phyloP scores from a whole-genome alignment of 1,140 invertebrate species.

The Pseudachorutes palmiensis region DNA sequence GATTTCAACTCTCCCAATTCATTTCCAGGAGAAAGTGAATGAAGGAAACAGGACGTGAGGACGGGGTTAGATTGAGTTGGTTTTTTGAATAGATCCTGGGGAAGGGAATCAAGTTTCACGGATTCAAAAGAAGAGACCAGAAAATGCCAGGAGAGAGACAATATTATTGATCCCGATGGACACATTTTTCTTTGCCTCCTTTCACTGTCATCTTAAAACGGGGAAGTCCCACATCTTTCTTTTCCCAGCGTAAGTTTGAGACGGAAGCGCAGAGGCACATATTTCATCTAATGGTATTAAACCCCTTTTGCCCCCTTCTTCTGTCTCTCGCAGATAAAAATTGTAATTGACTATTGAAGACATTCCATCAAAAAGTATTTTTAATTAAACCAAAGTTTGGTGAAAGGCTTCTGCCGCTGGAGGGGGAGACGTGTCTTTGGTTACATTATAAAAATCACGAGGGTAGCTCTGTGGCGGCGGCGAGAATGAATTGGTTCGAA shows the following conservation, averaged over 20 bases:
- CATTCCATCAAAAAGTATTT: background rate
- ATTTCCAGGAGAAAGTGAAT: too few relatives aligned
- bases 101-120: background rate
- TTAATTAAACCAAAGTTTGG: background rate
- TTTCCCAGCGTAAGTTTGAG: background rate
- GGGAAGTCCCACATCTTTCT: background rate
- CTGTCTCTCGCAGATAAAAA: background rate
- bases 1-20: too few relatives aligned
- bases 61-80: background rate
- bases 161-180: background rate
- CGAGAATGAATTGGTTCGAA: too few relatives aligned
- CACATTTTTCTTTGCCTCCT: background rate
- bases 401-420: background rate
- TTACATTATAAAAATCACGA: background rate
- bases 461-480: too few relatives aligned
- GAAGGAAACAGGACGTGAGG: too few relatives aligned
- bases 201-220: background rate
- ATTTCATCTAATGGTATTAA: background rate
- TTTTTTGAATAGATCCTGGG: background rate
- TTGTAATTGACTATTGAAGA: background rate
- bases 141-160: background rate
- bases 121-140: background rate
- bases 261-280: too few relatives aligned
- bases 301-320: too few relatives aligned
- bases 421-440: background rate